Evolutionary conservation across 2,888 invertebrate species (phyloP).

Genomic region (Nebria brevicollis): DNA sequence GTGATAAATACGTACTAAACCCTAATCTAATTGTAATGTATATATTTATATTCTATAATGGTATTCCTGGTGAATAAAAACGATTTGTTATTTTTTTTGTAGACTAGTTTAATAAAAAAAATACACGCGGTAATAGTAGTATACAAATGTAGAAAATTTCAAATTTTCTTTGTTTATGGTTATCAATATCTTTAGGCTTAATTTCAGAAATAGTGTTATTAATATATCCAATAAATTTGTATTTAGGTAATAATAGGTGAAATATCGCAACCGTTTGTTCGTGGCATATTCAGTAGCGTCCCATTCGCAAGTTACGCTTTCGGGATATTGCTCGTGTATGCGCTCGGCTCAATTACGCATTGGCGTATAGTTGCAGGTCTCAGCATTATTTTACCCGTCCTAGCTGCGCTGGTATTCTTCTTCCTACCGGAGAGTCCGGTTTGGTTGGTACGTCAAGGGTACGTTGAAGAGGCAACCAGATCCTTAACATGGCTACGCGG

Average conservation of each 20-base stretch:
- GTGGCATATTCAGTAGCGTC: constrained; percentile 76
- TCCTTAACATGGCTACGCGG: constrained; percentile 59
- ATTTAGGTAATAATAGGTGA: constrained; percentile 76
- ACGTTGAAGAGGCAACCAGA: constrained; percentile 64
- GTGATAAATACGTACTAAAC: too few species aligned
- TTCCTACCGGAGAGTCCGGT: constrained; percentile 80
- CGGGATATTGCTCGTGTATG: constrained; percentile 79
- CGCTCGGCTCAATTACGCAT: constrained; percentile 73
- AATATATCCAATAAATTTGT: neutral
- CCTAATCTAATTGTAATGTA: too few species aligned
- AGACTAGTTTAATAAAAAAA: too few species aligned
- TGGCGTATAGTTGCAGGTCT: constrained; percentile 78
- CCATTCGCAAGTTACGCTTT: constrained; percentile 79
- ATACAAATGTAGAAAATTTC: too few species aligned
- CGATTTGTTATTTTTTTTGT: too few species aligned
- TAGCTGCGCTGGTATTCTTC: constrained; percentile 70
- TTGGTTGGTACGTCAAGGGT: constrained; percentile 75
- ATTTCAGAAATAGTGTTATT: too few species aligned
- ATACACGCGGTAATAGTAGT: too few species aligned
- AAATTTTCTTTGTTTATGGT: too few species aligned
- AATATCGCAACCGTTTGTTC: constrained; percentile 76
- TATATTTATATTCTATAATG: too few species aligned
- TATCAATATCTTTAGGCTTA: too few species aligned
- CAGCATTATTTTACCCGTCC: constrained; percentile 67
- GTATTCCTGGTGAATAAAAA: too few species aligned